Percentiles rank a stretch among this genome's conserved stretches.
Evolutionary conservation across 2,113 vertebrate species (phyloP).

Genomic region (Sinocyclocheilus grahami): DNA sequence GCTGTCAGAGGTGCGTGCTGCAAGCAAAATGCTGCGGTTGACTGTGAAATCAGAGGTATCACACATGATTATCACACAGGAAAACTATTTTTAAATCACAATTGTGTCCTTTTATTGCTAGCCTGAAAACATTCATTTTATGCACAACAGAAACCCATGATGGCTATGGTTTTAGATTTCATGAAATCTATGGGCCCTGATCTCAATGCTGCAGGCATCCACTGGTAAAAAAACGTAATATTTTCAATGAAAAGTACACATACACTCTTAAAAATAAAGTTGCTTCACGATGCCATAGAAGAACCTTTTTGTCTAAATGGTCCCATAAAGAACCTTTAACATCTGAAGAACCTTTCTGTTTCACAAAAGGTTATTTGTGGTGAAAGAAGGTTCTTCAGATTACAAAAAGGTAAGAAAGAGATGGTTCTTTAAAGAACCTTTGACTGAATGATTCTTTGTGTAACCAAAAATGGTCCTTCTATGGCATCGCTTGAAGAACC

Average conservation of each 20-base stretch:
- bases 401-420: too few relatives aligned
- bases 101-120: slow-evolving; percentile 23
- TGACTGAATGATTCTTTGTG: too few relatives aligned
- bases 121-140: not conserved
- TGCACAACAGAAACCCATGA: slow-evolving; percentile 4
- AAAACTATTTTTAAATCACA: slow-evolving; percentile 34
- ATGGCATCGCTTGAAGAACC: too few relatives aligned
- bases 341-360: too few relatives aligned
- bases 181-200: not conserved
- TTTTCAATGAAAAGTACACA: not conserved
- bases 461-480: too few relatives aligned
- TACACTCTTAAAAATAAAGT: too few relatives aligned
- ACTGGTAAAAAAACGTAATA: not conserved
- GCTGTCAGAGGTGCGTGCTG: slow-evolving; percentile 8
- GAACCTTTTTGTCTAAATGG: too few relatives aligned
- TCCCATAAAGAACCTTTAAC: too few relatives aligned
- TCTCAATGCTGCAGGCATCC: not conserved
- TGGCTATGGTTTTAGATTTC: not conserved
- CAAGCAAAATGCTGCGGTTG: not conserved
- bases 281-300: too few relatives aligned
- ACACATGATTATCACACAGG: slow-evolving; percentile 39
- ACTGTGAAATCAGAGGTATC: not conserved
- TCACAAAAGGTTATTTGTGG: too few relatives aligned
- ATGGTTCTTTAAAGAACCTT: too few relatives aligned
- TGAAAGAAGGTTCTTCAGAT: too few relatives aligned